Base-by-base conservation (phyloP, 2,888 invertebrate genomes). In the Sipha maydis region DNA sequence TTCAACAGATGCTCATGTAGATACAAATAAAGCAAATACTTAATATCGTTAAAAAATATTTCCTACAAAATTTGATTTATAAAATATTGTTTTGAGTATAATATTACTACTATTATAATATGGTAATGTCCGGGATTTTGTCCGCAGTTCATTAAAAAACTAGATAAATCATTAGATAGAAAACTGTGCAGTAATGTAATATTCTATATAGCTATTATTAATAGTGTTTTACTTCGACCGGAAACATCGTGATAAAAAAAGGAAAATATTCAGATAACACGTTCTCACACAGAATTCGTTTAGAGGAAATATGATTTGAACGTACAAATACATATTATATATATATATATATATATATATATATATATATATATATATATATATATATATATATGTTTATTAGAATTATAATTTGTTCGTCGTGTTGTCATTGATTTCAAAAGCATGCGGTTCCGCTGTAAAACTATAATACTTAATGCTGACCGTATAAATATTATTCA, bases 241-340 rank as follows among this genome's bases (percentile, higher is more conserved):
- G 88, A 88, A 88, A 88, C 75, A 31, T 61, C 38, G 28, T 76
- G 88, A 88, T 88, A 88, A 88, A 84, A 67, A 8, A 41, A 67
- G n/a, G 48, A 61, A n/a, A 75, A 86, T 77, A 77, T 34, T 78
- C 85, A 69, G 85, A 85, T 85, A 85, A 71, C 41, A 76, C 61
- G 25, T 78, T 31, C 34, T 34, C 31, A 54, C 69, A 54, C 31
- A 78, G 14, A 54, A 54, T 71, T 77, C 54, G 5, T 54, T 69
- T 19, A 78, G 11, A 85, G 85, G 85, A 85, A 85, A 54, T 69
- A 78, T 14, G 85, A 85, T 69, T 69, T 69, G 28, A 76, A 76
- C n/a, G 31, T 7, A 31, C 25, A 76, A 28, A 75, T 11, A 48
- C 14, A 48, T 48, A 34, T 41, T 8, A 41, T 48, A 8, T 41